Percentiles rank a stretch among this genome's conserved stretches.
Conservation (phyloP, 37 sponge, comb jelly and placozoan genomes). For the Halisarca cf. caerulea region DNA sequence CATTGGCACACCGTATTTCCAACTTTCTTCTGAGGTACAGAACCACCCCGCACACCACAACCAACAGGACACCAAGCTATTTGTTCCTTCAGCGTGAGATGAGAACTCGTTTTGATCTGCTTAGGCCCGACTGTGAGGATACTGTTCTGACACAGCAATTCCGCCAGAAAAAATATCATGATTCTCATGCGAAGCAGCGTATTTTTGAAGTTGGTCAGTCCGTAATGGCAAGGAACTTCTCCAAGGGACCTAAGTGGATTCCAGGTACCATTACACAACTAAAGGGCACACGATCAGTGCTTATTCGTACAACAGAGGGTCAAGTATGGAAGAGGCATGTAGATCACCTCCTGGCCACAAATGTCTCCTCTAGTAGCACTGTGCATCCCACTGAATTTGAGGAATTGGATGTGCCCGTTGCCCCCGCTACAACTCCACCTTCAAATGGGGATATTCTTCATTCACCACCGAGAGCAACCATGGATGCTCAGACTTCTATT, state of each 20-base stretch:
- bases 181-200: neutral
- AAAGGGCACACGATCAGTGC: neutral
- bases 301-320: neutral
- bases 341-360: constrained; percentile 15
- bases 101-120: constrained; percentile 22
- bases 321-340: constrained; percentile 34
- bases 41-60: constrained; percentile 9
- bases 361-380: no score
- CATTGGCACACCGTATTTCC: neutral
- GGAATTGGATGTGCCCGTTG: no score
- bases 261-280: neutral
- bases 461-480: no score
- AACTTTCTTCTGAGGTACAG: constrained; percentile 1
- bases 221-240: constrained; percentile 35
- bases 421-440: no score
- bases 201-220: constrained; percentile 16
- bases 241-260: constrained; percentile 32
- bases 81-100: constrained; percentile 14
- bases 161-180: constrained; percentile 26
- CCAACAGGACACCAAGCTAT: neutral
- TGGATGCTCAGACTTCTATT: no score
- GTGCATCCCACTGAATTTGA: no score
- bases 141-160: constrained; percentile 6
- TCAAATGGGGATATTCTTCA: no score
- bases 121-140: neutral